Conservation (phyloP, 2,888 invertebrate genomes). For the Orthonevra nobilis region DNA sequence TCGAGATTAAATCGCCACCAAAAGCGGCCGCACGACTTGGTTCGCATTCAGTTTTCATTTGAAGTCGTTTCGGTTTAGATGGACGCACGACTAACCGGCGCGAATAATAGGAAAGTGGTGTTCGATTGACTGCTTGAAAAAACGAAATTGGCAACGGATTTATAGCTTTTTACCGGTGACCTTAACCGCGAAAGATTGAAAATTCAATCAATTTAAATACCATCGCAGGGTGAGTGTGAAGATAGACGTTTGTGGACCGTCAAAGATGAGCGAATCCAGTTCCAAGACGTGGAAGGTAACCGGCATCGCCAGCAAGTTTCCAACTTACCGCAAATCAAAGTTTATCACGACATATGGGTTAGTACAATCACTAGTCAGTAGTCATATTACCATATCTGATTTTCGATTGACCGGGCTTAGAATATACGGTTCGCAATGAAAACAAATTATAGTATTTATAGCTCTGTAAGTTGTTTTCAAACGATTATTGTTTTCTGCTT, state of each 20-base stretch:
- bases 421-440: too few relatives aligned
- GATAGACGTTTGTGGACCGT: too few relatives aligned
- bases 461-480: too few relatives aligned
- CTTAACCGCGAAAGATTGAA: background rate
- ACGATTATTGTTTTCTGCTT: too few relatives aligned
- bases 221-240: constrained; percentile 13
- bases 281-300: constrained; percentile 76
- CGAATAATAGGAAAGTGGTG: too few relatives aligned
- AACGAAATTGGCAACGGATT: constrained; percentile 7
- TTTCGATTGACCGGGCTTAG: too few relatives aligned
- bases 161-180: too few relatives aligned
- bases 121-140: too few relatives aligned
- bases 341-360: constrained; percentile 76
- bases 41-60: constrained; percentile 39
- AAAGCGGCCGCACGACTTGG: constrained; percentile 24
- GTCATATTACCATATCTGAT: too few relatives aligned
- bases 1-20: constrained; percentile 42
- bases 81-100: too few relatives aligned
- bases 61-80: constrained; percentile 31
- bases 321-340: constrained; percentile 77
- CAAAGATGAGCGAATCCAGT: constrained; percentile 24
- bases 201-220: constrained; percentile 19
- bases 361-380: too few relatives aligned
- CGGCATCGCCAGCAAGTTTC: constrained; percentile 78
- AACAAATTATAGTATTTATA: too few relatives aligned